These are phyloP conservation scores for Umimayanthus kanabou DNA, from an alignment of 92 coral and sea anemone species.

Conservation along the genomic window DNA sequence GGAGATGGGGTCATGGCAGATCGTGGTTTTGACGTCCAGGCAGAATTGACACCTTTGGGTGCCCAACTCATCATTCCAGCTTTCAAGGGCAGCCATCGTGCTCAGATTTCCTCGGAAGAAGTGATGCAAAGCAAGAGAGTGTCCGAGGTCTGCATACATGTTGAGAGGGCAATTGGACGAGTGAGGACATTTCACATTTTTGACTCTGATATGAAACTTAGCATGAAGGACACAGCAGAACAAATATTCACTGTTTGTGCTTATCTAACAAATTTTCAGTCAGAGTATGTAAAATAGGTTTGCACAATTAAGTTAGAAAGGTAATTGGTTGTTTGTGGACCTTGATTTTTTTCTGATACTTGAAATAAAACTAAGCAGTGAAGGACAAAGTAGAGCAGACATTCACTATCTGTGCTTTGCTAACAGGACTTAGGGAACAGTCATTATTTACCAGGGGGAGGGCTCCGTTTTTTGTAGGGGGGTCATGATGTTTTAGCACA, in stretches of 20 bases:
- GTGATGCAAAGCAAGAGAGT: conserved; percentile 39
- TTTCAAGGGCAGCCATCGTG: conserved; percentile 19
- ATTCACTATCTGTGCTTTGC: no score
- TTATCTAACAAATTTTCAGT: conserved; percentile 31
- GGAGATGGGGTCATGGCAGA: conserved; percentile 41
- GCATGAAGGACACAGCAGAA: conserved; percentile 37
- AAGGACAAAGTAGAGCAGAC: no score
- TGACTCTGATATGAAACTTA: conserved; percentile 34
- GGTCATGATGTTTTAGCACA: no score
- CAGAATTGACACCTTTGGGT: conserved; percentile 27
- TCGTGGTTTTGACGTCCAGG: conserved; percentile 27
- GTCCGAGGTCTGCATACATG: conserved; percentile 39
- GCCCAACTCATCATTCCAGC: conserved; percentile 27
- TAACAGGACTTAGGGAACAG: no score
- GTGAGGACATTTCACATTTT: conserved; percentile 32
- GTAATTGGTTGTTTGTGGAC: no score
- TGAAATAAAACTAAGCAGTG: no score
- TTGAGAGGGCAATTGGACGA: conserved; percentile 28
- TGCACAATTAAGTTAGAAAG: no score
- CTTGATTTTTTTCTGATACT: no score
- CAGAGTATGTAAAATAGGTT: not conserved
- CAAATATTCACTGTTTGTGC: conserved; percentile 35
- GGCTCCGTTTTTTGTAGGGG: no score
- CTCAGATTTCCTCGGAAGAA: conserved; percentile 24
- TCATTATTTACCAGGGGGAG: no score